These are phyloP conservation scores for Drosophila nigromelanica DNA, from an alignment of 1,140 invertebrate genomes.

Conservation along the genomic window DNA sequence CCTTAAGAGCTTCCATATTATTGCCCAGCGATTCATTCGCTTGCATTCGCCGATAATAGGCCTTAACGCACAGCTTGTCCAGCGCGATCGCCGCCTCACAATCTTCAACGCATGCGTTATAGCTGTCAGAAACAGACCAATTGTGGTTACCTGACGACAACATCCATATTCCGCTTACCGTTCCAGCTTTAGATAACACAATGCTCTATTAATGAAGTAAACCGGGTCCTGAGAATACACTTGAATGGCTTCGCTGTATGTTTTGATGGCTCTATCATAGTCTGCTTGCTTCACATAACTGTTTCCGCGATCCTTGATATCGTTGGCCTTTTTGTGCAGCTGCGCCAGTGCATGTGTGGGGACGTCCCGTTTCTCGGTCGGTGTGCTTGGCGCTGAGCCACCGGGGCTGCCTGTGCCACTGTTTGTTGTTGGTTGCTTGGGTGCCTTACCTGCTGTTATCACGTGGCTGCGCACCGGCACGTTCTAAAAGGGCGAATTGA, in stretches of 20 bases:
- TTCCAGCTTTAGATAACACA: constrained; percentile 93
- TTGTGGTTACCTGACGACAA: not conserved
- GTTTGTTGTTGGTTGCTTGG: constrained; percentile 8
- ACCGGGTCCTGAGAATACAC: constrained; percentile 91
- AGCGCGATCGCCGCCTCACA: constrained; percentile 71
- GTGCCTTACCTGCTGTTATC: not conserved
- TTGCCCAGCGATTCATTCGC: constrained; percentile 78
- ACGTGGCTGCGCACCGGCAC: constrained; percentile 63
- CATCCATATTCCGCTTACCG: constrained; percentile 85
- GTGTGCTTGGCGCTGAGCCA: constrained; percentile 48
- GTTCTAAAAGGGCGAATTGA: constrained; percentile 34
- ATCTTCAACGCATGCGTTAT: constrained; percentile 69
- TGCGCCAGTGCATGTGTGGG: constrained; percentile 58
- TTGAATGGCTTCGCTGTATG: constrained; percentile 92
- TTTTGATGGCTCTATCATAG: constrained; percentile 91
- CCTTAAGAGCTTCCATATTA: constrained; percentile 77
- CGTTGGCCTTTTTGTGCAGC: constrained; percentile 83
- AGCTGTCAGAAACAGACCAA: constrained; percentile 37
- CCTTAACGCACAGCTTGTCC: constrained; percentile 70
- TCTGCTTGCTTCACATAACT: constrained; percentile 90
- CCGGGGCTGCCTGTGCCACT: constrained; percentile 16
- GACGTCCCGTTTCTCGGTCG: constrained; percentile 71
- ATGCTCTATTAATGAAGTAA: constrained; percentile 94
- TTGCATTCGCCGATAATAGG: constrained; percentile 82
- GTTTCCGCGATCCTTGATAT: constrained; percentile 90